phyloP scores from a whole-genome alignment of 2,888 invertebrate species.

The Heliconius sara region DNA sequence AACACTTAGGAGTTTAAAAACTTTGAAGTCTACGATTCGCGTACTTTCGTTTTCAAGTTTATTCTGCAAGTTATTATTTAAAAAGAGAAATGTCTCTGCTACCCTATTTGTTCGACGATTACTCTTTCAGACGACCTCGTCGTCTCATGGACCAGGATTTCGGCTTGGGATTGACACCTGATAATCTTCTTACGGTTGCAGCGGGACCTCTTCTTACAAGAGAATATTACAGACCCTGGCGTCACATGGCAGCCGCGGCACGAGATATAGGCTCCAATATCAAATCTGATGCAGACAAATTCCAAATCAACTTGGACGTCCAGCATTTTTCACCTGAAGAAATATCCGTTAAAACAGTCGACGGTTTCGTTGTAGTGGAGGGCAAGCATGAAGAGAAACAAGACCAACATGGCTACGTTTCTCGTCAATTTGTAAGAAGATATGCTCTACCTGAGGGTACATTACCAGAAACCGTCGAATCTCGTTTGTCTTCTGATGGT shows the following conservation, averaged over 20 bases:
- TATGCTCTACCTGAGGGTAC: constrained; percentile 90
- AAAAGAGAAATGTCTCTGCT: constrained; percentile 61
- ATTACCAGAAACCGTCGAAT: constrained; percentile 87
- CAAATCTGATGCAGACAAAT: constrained; percentile 73
- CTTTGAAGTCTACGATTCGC: constrained; percentile 33
- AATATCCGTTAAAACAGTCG: constrained; percentile 89
- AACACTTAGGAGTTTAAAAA: constrained; percentile 9
- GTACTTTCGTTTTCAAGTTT: constrained; percentile 16
- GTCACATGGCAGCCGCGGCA: constrained; percentile 74
- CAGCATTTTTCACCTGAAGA: constrained; percentile 90
- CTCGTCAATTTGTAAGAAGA: constrained; percentile 89
- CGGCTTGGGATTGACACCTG: constrained; percentile 77
- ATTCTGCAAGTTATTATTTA: neutral
- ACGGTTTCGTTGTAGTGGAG: constrained; percentile 88
- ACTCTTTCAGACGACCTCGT: constrained; percentile 55
- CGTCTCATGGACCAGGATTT: constrained; percentile 82
- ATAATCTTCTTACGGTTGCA: constrained; percentile 69
- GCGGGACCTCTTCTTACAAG: constrained; percentile 58
- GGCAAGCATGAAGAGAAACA: constrained; percentile 91
- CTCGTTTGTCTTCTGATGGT: constrained; percentile 90
- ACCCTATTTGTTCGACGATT: constrained; percentile 61
- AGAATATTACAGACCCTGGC: constrained; percentile 75
- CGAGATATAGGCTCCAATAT: constrained; percentile 82
- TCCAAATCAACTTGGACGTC: constrained; percentile 87
- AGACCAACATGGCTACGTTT: constrained; percentile 89